Base-by-base conservation (phyloP, 2,797 vertebrate species). In the Vultur gryphus region DNA sequence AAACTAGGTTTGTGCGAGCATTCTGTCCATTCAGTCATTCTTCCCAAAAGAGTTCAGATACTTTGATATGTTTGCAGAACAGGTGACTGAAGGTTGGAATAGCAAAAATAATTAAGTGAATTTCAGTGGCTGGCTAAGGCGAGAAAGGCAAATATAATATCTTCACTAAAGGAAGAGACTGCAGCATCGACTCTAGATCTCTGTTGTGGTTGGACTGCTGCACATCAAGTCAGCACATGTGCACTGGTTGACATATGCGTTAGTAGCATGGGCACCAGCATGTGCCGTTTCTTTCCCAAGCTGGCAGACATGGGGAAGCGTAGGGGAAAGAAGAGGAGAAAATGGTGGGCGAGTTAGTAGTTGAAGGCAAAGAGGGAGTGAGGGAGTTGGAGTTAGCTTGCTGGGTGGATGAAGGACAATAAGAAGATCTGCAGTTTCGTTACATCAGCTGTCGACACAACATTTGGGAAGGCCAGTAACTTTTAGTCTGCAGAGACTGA, bases 161-260 rank as follows among this genome's bases (percentile, higher is more conserved):
- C 23, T 48, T 43, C 49, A 35, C 23, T 43, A 31, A 46, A 52
- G 55, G 72, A 43, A 35, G 12, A 48, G 37, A 8, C 7, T 41
- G 41, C 64, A n/a, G 37, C 52, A 16, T 41, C 2, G 4, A 43
- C 20, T 19, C 9, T 12, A 4, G 24, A 3, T 57, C 7, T 44
- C 25, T 67, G 9, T 26, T 19, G 6, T 13, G 35, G 67, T 49
- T 39, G 55, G 29, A 10, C 44, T 44, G 25, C 41, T 79, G 78
- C 48, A 13, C 57, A 8, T 13, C 3, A 6, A 21, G 52, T 25
- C 39, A 43, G 48, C n/a, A 10, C 0, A 0, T 3, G 26, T 41
- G 6, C 37, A 2, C 14, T 52, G 43, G 16, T 33, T 18, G 41
- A 3, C 35, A 0, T 23, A 5, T 1, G 1, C 10, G 18, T 14